Conservation (phyloP, 2,888 invertebrate species). For the Empis stercorea region DNA sequence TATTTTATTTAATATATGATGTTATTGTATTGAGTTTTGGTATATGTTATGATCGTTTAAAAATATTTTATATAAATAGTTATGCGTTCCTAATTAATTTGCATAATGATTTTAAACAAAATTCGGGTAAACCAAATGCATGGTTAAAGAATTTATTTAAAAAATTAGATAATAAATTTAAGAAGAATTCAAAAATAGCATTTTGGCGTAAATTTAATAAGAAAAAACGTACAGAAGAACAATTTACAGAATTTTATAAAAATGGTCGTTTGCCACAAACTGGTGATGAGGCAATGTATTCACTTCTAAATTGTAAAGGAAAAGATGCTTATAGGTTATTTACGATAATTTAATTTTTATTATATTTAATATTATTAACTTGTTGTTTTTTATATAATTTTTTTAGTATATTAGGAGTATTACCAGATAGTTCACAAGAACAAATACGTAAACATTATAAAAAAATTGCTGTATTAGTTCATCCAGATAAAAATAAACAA, state of each 20-base stretch:
- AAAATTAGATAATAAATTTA: slow-evolving; percentile 29
- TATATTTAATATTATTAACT: neutral
- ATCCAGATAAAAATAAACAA: slow-evolving; percentile 92
- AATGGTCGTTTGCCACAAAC: slow-evolving; percentile 58
- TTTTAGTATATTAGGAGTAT: slow-evolving; percentile 71
- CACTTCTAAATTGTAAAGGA: slow-evolving; percentile 82
- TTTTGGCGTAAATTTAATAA: slow-evolving; percentile 34
- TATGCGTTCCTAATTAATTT: slow-evolving; percentile 24
- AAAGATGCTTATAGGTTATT: slow-evolving; percentile 86
- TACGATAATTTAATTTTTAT: neutral
- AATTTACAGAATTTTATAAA: slow-evolving; percentile 26
- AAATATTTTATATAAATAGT: slow-evolving; percentile 20
- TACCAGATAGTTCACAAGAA: slow-evolving; percentile 77
- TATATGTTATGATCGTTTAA: slow-evolving; percentile 30
- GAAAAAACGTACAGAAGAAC: slow-evolving; percentile 35
- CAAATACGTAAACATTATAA: slow-evolving; percentile 92
- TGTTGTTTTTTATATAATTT: neutral
- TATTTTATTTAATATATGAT: slow-evolving; percentile 65
- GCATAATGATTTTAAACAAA: slow-evolving; percentile 30
- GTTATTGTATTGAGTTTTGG: slow-evolving; percentile 59
- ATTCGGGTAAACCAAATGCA: slow-evolving; percentile 31
- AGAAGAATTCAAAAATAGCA: slow-evolving; percentile 32
- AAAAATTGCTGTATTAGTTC: slow-evolving; percentile 84
- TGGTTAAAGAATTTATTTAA: slow-evolving; percentile 31
- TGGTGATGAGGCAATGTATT: slow-evolving; percentile 90